These are phyloP conservation scores for Tipula helvola DNA, from an alignment of 2,888 invertebrate genomes.

Conservation along the genomic window DNA sequence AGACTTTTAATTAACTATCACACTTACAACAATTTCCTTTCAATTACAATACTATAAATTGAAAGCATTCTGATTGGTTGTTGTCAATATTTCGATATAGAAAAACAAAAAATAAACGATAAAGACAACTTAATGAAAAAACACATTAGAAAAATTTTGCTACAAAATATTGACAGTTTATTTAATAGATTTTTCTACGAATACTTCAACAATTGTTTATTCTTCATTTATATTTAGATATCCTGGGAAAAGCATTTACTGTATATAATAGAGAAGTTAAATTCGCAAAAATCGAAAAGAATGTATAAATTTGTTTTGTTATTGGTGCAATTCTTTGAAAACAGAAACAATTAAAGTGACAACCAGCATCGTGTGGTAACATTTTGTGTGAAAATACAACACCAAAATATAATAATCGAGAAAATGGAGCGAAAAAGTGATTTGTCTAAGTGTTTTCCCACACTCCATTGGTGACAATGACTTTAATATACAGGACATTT, in stretches of 20 bases:
- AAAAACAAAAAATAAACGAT: background rate
- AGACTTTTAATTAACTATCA: no score
- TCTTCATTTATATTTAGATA: background rate
- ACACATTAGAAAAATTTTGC: background rate
- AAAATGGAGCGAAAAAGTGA: no score
- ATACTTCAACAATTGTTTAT: background rate
- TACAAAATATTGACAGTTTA: background rate
- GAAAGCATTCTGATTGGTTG: background rate
- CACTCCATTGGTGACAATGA: no score
- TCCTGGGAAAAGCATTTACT: background rate
- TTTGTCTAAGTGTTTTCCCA: no score
- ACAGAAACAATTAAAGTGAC: background rate
- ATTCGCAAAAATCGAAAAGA: background rate
- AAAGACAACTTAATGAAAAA: background rate
- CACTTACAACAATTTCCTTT: no score
- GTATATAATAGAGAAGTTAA: background rate
- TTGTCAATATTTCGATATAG: background rate
- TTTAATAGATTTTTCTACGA: background rate
- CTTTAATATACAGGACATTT: background rate
- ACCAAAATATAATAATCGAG: no score
- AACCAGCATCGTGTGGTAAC: background rate
- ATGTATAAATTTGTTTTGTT: background rate
- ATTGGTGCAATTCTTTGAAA: background rate
- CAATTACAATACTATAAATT: no score
- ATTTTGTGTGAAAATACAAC: no score